Evolutionary conservation across 1,140 invertebrate genomes (phyloP).

Genomic region (Trachelipus rathkii): DNA sequence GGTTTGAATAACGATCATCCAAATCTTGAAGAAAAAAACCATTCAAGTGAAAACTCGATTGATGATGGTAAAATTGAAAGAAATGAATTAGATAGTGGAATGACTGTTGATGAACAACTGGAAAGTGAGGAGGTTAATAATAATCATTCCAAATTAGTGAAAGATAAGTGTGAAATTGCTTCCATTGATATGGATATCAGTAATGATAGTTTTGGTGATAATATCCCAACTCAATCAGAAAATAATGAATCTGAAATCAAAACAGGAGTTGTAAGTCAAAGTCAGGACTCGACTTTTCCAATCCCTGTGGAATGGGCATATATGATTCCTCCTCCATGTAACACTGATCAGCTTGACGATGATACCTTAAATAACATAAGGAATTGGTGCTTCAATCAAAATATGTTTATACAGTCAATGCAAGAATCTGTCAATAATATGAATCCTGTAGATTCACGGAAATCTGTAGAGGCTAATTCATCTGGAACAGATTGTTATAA

Average conservation of each 20-base stretch:
- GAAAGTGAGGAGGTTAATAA: neutral
- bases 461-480: neutral
- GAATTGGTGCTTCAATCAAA: constrained; percentile 38
- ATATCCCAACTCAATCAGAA: neutral
- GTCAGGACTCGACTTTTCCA: constrained; percentile 24
- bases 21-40: neutral
- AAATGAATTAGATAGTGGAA: neutral
- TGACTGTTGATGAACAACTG: neutral
- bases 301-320: constrained; percentile 42
- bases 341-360: constrained; percentile 30
- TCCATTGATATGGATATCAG: neutral
- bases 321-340: constrained; percentile 38
- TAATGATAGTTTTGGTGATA: neutral
- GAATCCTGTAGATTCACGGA: neutral
- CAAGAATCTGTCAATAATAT: constrained; percentile 20
- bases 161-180: neutral
- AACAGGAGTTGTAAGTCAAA: neutral
- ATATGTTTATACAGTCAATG: constrained; percentile 43
- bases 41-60: neutral
- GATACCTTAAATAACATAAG: constrained; percentile 25
- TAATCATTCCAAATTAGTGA: neutral
- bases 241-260: neutral
- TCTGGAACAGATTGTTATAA: neutral
- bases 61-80: too few species aligned
- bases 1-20: neutral